Base-by-base conservation (phyloP, 2,888 invertebrate genomes). In the Monoplex corrugatus region DNA sequence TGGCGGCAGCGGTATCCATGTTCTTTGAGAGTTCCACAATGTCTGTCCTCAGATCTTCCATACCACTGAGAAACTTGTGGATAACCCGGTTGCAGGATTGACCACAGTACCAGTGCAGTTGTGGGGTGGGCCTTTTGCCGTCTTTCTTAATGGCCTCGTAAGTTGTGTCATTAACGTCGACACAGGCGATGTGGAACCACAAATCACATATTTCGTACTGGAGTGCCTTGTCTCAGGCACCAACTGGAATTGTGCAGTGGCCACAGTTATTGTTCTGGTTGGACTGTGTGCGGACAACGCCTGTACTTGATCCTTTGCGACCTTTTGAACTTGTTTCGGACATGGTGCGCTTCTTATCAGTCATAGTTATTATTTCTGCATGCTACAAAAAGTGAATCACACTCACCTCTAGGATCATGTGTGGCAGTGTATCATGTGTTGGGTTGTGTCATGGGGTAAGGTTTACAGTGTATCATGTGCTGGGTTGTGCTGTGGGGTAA, bases 121-220 rank as follows among this genome's bases (percentile, higher is more conserved):
- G 63, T 28, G n/a, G 63, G 28, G n/a, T 68, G 63, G 63, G 63
- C 63, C 28, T 68, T 68, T 68, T n/a, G n/a, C 63, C 28, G 28
- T 68, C 63, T 68, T 68, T 23, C 63, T 68, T 68, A 68, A 68
- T 68, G 63, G 63, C 63, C 63, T 68, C n/a, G 63, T 68, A 68
- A 68, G 63, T 68, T 68, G 63, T 68, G 63, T 68, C 63, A 13
- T 68, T n/a, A 28, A 68, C n/a, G 28, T 16, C 63, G 63, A 68
- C 63, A 28, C 63, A 68, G 28, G 63, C 28, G 28, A 68, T 68
- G 63, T 68, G 63, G 63, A 68, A 68, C 63, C 63, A 68, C 63
- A 68, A 28, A 28, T 68, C 28, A 28, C 63, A 68, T 68, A 68
- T 68, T 28, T 68, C 63, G 28, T n/a, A 68, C 28, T 68, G 63